Conservation (phyloP, 1,140 invertebrate species). For the Bombus superbus region DNA sequence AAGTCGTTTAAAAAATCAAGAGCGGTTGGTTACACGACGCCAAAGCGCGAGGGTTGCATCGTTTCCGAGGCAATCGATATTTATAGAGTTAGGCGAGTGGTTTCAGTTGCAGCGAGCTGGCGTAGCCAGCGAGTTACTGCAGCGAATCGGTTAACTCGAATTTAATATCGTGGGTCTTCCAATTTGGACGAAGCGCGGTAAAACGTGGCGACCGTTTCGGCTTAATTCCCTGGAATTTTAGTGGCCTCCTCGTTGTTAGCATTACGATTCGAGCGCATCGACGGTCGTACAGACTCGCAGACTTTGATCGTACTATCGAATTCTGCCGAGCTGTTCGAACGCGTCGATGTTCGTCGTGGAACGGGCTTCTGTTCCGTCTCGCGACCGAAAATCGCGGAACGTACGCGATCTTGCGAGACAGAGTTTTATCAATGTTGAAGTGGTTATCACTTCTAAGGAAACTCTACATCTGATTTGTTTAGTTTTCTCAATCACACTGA, state of each 20-base stretch:
- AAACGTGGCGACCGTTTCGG: background rate
- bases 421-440: background rate
- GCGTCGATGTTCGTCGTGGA: background rate
- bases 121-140: background rate
- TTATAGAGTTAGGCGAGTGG: slow-evolving; percentile 21
- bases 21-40: background rate
- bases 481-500: too few species aligned
- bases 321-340: background rate
- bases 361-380: background rate
- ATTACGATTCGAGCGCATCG: background rate
- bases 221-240: slow-evolving; percentile 20
- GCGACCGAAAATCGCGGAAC: background rate
- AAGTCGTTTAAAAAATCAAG: slow-evolving; percentile 6
- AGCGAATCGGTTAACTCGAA: slow-evolving; percentile 28
- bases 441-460: too few species aligned
- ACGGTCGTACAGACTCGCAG: background rate
- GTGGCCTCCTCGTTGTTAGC: background rate
- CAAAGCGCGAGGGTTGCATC: background rate
- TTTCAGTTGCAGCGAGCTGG: slow-evolving; percentile 9
- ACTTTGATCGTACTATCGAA: background rate
- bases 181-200: background rate
- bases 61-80: slow-evolving; percentile 19
- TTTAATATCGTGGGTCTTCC: slow-evolving; percentile 40
- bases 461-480: too few species aligned
- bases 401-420: background rate